Evolutionary conservation across 2,797 vertebrate species (phyloP).

Genomic region (Malacoraja senta): DNA sequence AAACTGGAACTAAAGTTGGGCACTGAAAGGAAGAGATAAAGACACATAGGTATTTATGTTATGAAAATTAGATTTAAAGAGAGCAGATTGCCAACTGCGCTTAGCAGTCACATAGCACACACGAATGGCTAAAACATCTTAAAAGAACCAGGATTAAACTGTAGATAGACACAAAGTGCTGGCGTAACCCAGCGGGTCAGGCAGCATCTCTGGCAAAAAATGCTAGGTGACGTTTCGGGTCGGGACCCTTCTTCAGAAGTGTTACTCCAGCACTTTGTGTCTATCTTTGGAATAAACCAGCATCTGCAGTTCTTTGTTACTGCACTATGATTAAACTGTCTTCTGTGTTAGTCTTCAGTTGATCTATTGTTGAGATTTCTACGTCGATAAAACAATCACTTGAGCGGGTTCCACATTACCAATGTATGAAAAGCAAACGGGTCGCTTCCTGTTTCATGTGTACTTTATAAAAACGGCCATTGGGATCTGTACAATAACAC

Average conservation of each 20-base stretch:
- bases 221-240: no score
- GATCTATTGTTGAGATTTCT: background rate
- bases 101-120: no score
- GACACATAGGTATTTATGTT: background rate
- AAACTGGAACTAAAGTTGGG: no score
- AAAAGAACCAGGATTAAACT: constrained; percentile 12
- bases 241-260: no score
- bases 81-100: constrained; percentile 16
- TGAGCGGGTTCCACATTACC: background rate
- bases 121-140: background rate
- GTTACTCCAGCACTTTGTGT: no score
- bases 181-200: no score
- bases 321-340: constrained; percentile 10
- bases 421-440: background rate
- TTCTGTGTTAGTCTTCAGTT: background rate
- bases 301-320: background rate
- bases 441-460: background rate
- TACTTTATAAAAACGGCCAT: background rate
- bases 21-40: background rate
- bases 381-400: background rate
- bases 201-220: no score
- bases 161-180: background rate
- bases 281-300: no score
- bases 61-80: constrained; percentile 1
- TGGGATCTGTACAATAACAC: background rate